Evolutionary conservation across 2,113 vertebrate species (phyloP).

Genomic region (Hippocampus barbouri): DNA sequence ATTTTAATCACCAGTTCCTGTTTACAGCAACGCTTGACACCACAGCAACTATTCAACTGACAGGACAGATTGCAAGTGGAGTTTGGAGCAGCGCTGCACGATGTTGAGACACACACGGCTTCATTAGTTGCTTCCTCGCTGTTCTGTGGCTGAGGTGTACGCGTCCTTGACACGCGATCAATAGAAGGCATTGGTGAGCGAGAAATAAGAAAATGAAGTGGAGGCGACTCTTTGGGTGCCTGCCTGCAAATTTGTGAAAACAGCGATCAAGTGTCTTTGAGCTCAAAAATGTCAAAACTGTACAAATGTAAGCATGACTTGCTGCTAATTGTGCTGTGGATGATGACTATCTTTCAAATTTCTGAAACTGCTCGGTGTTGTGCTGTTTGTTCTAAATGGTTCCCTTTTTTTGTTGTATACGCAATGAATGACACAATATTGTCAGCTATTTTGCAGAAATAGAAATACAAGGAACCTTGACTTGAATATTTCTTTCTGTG

Average conservation of each 20-base stretch:
- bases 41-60: slow-evolving; percentile 37
- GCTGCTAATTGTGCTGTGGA: neutral
- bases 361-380: no score
- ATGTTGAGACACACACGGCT: slow-evolving; percentile 29
- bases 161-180: slow-evolving; percentile 29
- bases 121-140: slow-evolving; percentile 31
- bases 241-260: neutral
- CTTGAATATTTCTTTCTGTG: neutral
- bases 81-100: slow-evolving; percentile 25
- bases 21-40: slow-evolving; percentile 37
- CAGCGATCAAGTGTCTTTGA: neutral
- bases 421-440: neutral
- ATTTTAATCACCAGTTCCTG: slow-evolving; percentile 38
- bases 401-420: neutral
- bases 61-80: slow-evolving; percentile 54
- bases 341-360: neutral
- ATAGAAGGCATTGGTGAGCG: slow-evolving; percentile 16
- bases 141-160: slow-evolving; percentile 35
- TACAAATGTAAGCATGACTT: no score
- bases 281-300: neutral
- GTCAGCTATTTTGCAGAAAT: neutral
- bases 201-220: slow-evolving; percentile 9
- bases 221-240: neutral
- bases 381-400: neutral
- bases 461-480: neutral